Conservation (phyloP, 2,113 vertebrate species). For the Amazona guildingii region DNA sequence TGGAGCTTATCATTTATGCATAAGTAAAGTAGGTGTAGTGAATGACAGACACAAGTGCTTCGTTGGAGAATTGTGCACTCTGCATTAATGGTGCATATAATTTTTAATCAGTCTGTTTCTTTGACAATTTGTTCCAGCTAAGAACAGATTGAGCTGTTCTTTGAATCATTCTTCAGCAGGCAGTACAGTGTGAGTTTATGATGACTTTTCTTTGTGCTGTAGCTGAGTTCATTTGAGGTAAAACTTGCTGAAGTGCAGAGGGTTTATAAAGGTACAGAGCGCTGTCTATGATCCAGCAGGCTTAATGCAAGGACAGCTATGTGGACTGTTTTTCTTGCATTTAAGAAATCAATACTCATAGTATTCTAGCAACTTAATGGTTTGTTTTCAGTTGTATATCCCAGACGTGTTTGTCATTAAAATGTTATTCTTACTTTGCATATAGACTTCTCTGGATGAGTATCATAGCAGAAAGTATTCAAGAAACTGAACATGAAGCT, state of each 20-base stretch:
- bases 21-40: not conserved
- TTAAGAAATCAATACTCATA: not conserved
- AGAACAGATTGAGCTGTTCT: constrained; percentile 71
- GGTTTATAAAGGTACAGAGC: not conserved
- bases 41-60: constrained; percentile 5
- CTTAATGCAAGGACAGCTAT: not conserved
- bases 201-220: constrained; percentile 29
- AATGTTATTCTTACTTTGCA: not conserved
- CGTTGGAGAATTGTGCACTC: not conserved
- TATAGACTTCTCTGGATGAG: not conserved
- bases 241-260: not conserved
- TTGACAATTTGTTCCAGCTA: constrained; percentile 67
- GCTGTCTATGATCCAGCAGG: not conserved
- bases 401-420: not conserved
- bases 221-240: constrained; percentile 57
- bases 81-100: constrained; percentile 18
- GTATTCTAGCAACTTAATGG: not conserved
- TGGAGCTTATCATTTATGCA: not conserved
- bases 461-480: not conserved
- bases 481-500: not conserved
- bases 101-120: constrained; percentile 51
- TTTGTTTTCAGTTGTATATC: not conserved
- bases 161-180: constrained; percentile 56
- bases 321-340: not conserved
- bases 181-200: constrained; percentile 33